Evolutionary conservation across 2,888 invertebrate genomes (phyloP), one percentile per base, ranked within the genome.

Genomic region (Aquatica leii): DNA sequence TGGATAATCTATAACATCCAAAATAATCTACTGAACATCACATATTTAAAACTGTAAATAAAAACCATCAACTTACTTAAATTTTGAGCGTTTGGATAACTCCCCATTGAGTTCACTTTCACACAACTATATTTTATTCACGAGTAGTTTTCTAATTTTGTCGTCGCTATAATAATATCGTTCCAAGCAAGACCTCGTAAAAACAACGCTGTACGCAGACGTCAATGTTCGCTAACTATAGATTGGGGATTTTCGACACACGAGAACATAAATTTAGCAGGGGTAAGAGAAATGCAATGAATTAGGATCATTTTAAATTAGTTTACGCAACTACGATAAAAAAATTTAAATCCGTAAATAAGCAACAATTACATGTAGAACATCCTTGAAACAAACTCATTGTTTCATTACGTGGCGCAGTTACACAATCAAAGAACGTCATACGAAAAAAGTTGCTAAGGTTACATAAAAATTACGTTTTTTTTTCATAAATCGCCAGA

Each of bases 21-120:
- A 2, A 37, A 9, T 12, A 37, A 5, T n/a, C 12, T n/a, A 37
- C 37, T 11, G 37, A n/a, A 9, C 37, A 37, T n/a, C 37, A 37
- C 49, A 41, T 21, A 11, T 18, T 21, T 54, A 48, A 15, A 40
- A 56, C 11, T 21, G 17, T n/a, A 48, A 3, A 35, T 11, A 41
- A 51, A 31, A 34, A 41, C 49, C 18, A 18, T 18, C 59, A 61
- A 71, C 69, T 68, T 51, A 76, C 77, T 56, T 76, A 77, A 72
- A 80, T 79, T 67, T 79, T 81, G 65, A 77, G 81, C 69, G 56
- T 67, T 71, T 24, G 72, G 69, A 56, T 72, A 72, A 55, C 54
- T 55, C 18, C 54, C 60, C 61, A 55, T 61, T 49, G 6, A 8
- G 1, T 9, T 1, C 17, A 43, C 41, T 8, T 14, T 8, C 41